Conservation (phyloP, 2,113 vertebrate species). For the Tupaia tana region DNA sequence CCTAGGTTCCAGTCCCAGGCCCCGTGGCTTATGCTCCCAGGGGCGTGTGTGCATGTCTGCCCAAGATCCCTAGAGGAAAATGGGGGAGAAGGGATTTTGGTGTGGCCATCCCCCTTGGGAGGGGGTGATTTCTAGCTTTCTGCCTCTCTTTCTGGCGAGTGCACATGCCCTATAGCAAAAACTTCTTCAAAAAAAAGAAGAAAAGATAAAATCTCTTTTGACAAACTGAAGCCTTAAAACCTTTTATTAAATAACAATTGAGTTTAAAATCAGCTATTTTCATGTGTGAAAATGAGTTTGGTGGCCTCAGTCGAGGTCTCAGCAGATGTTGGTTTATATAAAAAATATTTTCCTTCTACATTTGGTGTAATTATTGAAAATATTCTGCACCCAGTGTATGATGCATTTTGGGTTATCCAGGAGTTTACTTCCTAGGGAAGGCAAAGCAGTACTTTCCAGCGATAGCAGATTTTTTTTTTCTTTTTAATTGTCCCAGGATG, state of each 20-base stretch:
- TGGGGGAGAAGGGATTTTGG: too few species aligned
- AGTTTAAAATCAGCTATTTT: not conserved
- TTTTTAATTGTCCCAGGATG: too few species aligned
- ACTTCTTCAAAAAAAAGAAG: too few species aligned
- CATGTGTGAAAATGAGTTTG: constrained; percentile 1
- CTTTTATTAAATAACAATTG: not conserved
- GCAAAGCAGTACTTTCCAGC: not conserved
- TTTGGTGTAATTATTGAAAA: not conserved
- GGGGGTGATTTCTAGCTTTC: too few species aligned
- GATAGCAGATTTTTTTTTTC: not conserved
- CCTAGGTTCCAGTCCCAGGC: too few species aligned
- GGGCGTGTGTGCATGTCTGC: too few species aligned
- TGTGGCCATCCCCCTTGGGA: too few species aligned
- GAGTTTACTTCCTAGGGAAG: not conserved
- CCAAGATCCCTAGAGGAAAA: too few species aligned
- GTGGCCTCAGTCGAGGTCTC: not conserved
- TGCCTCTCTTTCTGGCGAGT: too few species aligned
- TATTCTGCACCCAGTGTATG: not conserved
- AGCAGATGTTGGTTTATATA: not conserved
- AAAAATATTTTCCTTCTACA: not conserved
- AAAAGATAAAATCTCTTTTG: constrained; percentile 11
- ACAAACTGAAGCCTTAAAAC: not conserved
- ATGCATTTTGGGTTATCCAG: too few species aligned
- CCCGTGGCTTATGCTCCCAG: too few species aligned
- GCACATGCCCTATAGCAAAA: too few species aligned